These are phyloP conservation scores for Oncorhynchus keta DNA, from an alignment of 2,113 vertebrate species.

Conservation along the genomic window DNA sequence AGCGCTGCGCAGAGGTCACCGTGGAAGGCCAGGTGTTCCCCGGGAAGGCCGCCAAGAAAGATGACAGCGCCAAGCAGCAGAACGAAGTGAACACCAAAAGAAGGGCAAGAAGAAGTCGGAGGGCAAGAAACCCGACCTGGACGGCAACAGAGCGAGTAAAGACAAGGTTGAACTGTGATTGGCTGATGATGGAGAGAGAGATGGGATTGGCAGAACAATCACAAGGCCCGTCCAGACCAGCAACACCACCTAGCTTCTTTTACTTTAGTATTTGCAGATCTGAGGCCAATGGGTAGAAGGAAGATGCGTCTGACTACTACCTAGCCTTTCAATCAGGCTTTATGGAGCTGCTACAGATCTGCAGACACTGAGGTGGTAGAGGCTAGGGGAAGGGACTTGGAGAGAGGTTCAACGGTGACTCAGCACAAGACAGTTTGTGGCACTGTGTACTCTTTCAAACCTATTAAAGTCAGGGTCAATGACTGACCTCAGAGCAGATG, in stretches of 20 bases:
- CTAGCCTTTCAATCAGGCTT: neutral
- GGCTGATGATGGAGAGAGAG: neutral
- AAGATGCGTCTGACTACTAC: neutral
- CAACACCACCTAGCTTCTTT: neutral
- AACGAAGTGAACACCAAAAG: constrained; percentile 78
- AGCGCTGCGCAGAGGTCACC: constrained; percentile 90
- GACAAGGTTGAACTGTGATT: constrained; percentile 82
- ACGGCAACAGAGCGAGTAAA: constrained; percentile 74
- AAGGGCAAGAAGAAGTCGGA: constrained; percentile 67
- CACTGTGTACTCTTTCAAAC: neutral
- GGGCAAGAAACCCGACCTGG: constrained; percentile 54
- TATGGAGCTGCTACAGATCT: neutral
- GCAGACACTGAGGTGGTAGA: neutral
- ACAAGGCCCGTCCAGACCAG: neutral
- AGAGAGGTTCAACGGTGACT: neutral
- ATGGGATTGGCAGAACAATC: neutral
- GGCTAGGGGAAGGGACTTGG: neutral
- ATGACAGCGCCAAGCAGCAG: constrained; percentile 54
- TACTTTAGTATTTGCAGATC: neutral
- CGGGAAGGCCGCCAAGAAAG: constrained; percentile 78
- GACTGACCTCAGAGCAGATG: neutral
- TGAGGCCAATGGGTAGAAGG: neutral
- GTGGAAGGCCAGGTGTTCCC: constrained; percentile 96
- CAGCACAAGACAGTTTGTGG: neutral
- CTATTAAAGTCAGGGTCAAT: neutral